Percentiles rank a stretch among this genome's conserved stretches.
Conservation (phyloP, 1,140 invertebrate genomes). For the Drosophila obscura region DNA sequence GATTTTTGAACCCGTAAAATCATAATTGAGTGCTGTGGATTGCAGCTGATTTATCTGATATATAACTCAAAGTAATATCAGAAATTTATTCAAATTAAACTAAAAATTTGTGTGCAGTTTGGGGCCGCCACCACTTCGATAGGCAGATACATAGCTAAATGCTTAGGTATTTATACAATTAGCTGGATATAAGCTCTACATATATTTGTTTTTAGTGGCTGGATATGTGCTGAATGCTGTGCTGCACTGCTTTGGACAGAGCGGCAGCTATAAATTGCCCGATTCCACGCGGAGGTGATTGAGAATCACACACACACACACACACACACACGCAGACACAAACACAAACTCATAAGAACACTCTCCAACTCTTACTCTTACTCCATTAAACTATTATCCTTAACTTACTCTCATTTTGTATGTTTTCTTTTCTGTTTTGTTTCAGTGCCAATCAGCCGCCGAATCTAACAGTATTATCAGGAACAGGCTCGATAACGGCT, state of each 20-base stretch:
- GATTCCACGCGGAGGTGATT: slow-evolving; percentile 6
- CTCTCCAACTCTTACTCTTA: background rate
- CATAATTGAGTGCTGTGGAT: too few species aligned
- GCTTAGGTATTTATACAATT: too few species aligned
- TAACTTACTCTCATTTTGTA: too few species aligned
- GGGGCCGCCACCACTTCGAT: background rate
- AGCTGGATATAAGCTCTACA: too few species aligned
- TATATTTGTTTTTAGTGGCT: slow-evolving; percentile 14
- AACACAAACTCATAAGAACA: too few species aligned
- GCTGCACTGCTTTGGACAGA: slow-evolving; percentile 12
- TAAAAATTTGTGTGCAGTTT: too few species aligned
- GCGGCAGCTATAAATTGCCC: slow-evolving; percentile 12
- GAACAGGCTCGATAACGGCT: slow-evolving; percentile 52
- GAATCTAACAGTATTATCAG: slow-evolving; percentile 82
- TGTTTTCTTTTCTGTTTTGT: background rate
- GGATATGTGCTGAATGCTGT: slow-evolving; percentile 11
- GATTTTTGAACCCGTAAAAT: too few species aligned
- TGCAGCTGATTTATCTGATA: too few species aligned
- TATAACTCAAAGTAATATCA: background rate
- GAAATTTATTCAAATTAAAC: too few species aligned
- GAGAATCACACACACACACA: too few species aligned
- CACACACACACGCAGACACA: background rate
- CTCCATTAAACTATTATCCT: background rate
- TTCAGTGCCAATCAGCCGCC: slow-evolving; percentile 76
- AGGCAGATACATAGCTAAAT: background rate